Conservation (phyloP, 2,113 vertebrate species). For the Zeus faber region DNA sequence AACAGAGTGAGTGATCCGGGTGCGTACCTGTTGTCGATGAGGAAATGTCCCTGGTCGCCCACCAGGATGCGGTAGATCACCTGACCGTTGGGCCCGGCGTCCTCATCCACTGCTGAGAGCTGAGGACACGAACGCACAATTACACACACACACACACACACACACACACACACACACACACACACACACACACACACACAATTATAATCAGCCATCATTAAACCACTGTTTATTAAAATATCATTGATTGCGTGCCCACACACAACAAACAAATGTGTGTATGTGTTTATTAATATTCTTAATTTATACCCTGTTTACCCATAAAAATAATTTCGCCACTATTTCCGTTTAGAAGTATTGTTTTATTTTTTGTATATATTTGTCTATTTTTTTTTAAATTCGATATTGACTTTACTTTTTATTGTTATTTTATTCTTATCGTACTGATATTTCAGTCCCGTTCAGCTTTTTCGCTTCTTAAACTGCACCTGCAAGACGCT, state of each 20-base stretch:
- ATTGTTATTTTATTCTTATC: no score
- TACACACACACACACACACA: conserved; percentile 4
- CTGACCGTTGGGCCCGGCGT: conserved; percentile 86
- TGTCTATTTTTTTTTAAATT: no score
- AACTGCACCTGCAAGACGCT: conserved; percentile 82
- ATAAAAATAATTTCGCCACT: no score
- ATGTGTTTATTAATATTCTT: no score
- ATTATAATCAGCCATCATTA: neutral
- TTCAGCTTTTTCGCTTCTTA: no score
- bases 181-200: neutral
- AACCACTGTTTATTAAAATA: no score
- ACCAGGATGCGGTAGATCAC: conserved; percentile 87
- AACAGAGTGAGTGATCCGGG: neutral
- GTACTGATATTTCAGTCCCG: no score
- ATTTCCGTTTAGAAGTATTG: no score
- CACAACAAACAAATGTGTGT: neutral
- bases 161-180: neutral
- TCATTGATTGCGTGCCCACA: neutral
- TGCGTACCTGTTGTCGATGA: conserved; percentile 75
- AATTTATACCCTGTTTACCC: no score
- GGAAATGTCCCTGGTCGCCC: conserved; percentile 84
- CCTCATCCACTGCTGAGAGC: conserved; percentile 87
- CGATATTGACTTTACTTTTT: no score
- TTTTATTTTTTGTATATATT: no score
- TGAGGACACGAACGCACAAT: conserved; percentile 58